phyloP scores from a whole-genome alignment of 2,797 vertebrate genomes.

The Gambelia wislizenii region DNA sequence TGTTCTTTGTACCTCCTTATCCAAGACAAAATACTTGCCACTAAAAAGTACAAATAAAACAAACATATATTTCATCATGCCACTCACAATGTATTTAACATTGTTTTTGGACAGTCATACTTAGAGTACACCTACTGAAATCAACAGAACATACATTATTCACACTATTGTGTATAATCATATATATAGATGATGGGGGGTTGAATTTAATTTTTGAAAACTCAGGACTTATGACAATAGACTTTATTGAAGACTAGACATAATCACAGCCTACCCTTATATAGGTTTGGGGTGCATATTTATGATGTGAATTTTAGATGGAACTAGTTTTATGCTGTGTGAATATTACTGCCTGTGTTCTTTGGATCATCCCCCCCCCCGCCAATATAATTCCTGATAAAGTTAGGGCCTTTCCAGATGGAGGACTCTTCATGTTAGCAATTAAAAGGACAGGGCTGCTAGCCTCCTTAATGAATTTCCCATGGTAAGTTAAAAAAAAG shows the following conservation, averaged over 20 bases:
- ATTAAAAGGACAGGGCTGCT: too few relatives aligned
- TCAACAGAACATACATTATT: too few relatives aligned
- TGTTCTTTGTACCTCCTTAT: neutral
- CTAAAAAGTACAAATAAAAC: neutral
- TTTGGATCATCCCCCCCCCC: neutral
- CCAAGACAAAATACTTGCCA: neutral
- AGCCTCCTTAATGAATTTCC: too few relatives aligned
- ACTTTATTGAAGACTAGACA: neutral
- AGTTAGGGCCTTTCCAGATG: neutral
- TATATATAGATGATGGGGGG: constrained; percentile 11
- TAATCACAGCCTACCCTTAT: neutral
- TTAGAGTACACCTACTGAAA: too few relatives aligned
- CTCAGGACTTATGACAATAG: constrained; percentile 20
- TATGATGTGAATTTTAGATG: neutral
- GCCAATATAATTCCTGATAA: neutral
- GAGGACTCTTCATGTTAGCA: too few relatives aligned
- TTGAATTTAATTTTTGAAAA: constrained; percentile 20
- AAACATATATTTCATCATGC: neutral
- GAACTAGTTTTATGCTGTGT: neutral
- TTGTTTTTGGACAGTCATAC: neutral
- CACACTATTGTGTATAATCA: neutral
- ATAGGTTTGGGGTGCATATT: neutral
- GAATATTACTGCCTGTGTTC: neutral
- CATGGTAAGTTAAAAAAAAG: too few relatives aligned
- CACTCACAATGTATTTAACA: neutral